These are phyloP conservation scores for Diadema setosum DNA, from an alignment of 35 echinoderm and acorn worm species.

Conservation along the genomic window DNA sequence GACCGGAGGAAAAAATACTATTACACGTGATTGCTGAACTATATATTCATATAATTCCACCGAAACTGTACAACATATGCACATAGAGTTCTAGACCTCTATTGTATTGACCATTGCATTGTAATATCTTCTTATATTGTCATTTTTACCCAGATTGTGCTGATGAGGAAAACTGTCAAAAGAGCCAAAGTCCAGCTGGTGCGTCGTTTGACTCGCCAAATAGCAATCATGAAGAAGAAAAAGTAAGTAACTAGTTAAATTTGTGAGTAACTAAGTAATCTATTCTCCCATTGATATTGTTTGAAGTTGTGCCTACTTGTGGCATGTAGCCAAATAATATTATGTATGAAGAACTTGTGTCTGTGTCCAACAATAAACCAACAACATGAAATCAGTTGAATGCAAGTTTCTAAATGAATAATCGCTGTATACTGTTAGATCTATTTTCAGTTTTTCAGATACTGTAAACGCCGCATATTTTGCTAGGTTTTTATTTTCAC, in stretches of 20 bases:
- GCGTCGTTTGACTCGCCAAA: slow-evolving; percentile 26
- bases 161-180: slow-evolving; percentile 34
- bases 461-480: too few species aligned
- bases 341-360: neutral
- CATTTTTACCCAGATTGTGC: neutral
- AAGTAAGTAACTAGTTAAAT: neutral
- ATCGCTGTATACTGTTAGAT: neutral
- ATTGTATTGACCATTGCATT: neutral
- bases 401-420: neutral
- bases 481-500: too few species aligned
- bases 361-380: neutral
- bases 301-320: too few species aligned
- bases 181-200: slow-evolving; percentile 30
- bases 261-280: neutral
- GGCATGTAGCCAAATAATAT: too few species aligned
- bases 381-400: neutral
- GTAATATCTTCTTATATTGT: neutral
- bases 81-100: too few species aligned
- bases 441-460: too few species aligned
- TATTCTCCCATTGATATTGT: neutral
- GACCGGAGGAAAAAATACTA: neutral
- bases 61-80: too few species aligned
- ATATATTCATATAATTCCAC: neutral
- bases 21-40: neutral
- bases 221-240: slow-evolving; percentile 10